Base-by-base conservation (phyloP, 2,888 invertebrate species). In the Orthosia gracilis region DNA sequence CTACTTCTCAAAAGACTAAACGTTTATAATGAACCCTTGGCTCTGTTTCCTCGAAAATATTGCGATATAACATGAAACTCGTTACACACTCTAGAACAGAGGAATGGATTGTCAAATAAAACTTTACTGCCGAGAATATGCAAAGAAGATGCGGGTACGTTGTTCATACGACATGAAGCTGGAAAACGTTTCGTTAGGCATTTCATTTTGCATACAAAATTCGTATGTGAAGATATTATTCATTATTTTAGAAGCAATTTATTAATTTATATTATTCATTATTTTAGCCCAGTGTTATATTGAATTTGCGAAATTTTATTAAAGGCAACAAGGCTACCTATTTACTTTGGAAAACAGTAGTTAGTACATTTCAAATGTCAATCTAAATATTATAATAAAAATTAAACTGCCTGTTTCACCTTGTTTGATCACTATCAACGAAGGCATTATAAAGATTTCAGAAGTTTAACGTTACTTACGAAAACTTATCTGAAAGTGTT, bases 81-180 rank as follows among this genome's bases (percentile, higher is more conserved):
- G 67, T 75, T 63, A 47, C 31, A n/a, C 52, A 5, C 40, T 67
- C 17, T 57, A 26, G 5, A 40, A 59, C 31, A 31, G 31, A 45
- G 50, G 13, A 66, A 63, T 12, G 58, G 50, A 58, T 77, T 40
- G 50, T 69, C 73, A 82, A 69, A 78, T 73, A 70, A 69, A 70
- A 65, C n/a, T 82, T 76, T 13, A 65, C 58, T 81, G 82, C 54
- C 54, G n/a, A n/a, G 54, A 58, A 69, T 26, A 67, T 64, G 54
- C 18, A 80, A 77, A 82, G 73, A 64, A n/a, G 57, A 81, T 70
- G 67, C 83, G 80, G 83, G 82, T 15, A 21, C 40, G 17, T 49
- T 78, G 40, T 82, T 68, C 59, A n/a, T 54, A 21, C 13, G 12
- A 45, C 5, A 2, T 4, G 49, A 47, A 9, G 57, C 66, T n/a